Evolutionary conservation across 1,140 invertebrate species (phyloP).

Genomic region (Cydia splendana): DNA sequence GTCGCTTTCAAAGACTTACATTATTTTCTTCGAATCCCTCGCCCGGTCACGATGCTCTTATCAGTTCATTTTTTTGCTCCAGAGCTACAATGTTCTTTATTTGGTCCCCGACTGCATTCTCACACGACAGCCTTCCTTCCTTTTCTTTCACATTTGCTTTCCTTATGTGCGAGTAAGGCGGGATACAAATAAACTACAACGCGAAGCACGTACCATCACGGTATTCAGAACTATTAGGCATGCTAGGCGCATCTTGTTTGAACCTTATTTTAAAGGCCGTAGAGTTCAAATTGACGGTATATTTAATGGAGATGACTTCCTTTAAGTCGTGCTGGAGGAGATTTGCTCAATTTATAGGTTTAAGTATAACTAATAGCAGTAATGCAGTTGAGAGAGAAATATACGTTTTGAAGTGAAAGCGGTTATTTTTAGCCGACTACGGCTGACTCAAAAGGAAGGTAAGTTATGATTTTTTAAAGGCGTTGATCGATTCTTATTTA

Average conservation of each 20-base stretch:
- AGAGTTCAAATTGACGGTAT: neutral
- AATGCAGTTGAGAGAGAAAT: neutral
- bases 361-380: slow-evolving; percentile 17
- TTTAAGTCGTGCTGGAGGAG: neutral
- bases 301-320: neutral
- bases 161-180: neutral
- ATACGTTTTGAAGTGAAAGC: neutral
- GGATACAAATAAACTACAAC: slow-evolving; percentile 22
- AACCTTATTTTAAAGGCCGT: neutral
- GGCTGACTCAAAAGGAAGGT: neutral
- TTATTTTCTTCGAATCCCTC: neutral
- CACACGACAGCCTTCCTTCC: slow-evolving; percentile 5
- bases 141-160: neutral
- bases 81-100: slow-evolving; percentile 18
- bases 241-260: neutral
- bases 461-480: no score
- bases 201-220: slow-evolving; percentile 25
- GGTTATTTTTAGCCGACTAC: neutral
- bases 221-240: slow-evolving; percentile 14
- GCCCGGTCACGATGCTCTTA: slow-evolving; percentile 4
- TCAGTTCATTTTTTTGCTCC: neutral
- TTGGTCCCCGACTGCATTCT: slow-evolving; percentile 26
- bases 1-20: neutral
- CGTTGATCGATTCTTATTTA: no score
- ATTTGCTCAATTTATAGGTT: slow-evolving; percentile 19